These are phyloP conservation scores for Phania funesta DNA, from an alignment of 2,888 invertebrate genomes.

Conservation along the genomic window DNA sequence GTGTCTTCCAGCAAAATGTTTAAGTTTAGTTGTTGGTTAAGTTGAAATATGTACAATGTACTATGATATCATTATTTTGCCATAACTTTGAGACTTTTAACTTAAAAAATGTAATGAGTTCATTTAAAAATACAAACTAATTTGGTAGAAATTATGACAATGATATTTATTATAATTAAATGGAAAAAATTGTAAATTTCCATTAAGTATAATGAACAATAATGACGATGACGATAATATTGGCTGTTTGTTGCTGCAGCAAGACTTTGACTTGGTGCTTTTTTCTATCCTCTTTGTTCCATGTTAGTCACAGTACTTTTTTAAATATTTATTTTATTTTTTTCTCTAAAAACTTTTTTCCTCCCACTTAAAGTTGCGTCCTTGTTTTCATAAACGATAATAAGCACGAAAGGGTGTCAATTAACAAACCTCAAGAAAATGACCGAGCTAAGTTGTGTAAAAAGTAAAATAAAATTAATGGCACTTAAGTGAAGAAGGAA, in stretches of 20 bases:
- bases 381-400: conserved; percentile 59
- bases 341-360: conserved; percentile 3
- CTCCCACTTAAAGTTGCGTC: conserved; percentile 27
- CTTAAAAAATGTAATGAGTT: not conserved
- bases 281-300: not conserved
- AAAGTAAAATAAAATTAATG: conserved; percentile 68
- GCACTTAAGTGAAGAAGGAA: conserved; percentile 45
- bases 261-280: conserved; percentile 1
- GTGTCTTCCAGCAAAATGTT: not conserved
- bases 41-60: not conserved
- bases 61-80: not conserved
- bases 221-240: conserved; percentile 58
- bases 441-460: conserved; percentile 65
- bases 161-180: conserved; percentile 61
- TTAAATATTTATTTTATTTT: conserved; percentile 22
- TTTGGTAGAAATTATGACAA: conserved; percentile 53
- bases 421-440: conserved; percentile 67
- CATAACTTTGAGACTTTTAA: not conserved
- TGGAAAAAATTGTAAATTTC: conserved; percentile 42
- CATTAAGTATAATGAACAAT: conserved; percentile 64
- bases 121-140: conserved; percentile 10
- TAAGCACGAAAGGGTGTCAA: conserved; percentile 67
- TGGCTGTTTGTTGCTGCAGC: conserved; percentile 9
- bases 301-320: conserved; percentile 25
- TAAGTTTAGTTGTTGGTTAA: not conserved